Base-by-base conservation (phyloP, 2,888 invertebrate genomes). In the Lacanobia oleracea region DNA sequence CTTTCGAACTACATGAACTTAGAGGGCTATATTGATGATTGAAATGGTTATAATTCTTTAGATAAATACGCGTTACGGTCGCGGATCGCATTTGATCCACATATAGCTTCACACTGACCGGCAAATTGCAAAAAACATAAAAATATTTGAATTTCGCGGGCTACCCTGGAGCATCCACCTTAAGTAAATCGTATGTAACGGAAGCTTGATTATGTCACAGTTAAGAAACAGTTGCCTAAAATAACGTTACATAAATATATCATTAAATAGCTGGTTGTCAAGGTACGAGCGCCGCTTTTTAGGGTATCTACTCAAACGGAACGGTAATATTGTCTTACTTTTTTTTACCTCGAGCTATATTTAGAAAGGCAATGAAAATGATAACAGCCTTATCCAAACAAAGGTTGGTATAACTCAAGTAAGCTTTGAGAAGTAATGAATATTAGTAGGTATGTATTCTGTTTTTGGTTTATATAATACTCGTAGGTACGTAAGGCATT, bases 281-380 rank as follows among this genome's bases (percentile, higher is more conserved):
- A 56, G 10, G 43, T 60, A 70, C 66, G 43, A 56, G 53, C 37
- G 56, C 67, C 51, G 10, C 51, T 63, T 67, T 72, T 51, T 48
- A 37, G 45, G 27, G 48, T 56, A 57, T 33, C 57, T 68, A 64
- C 63, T 80, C 69, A 74, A 77, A 66, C 54, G 82, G 74, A 80
- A 77, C 82, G 60, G 48, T 67, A 51, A 66, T 40, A 51, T 51
- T 67, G 18, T 63, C n/a, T 65, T 33, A 40, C 23, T 27, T 67
- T 75, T 75, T 67, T 71, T 45, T 56, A 61, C 37, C 37, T 69
- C 21, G n/a, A 51, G 50, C 40, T 68, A 69, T 56, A 33, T 51
- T 80, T 72, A 64, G 57, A 69, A 72, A 53, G 59, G 37, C 45
- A 53, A 66, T 51, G 16, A 53, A 48, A 74, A 53, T 79, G 33